Conservation (phyloP, 2,113 vertebrate genomes). For the Diphyllodes magnificus region DNA sequence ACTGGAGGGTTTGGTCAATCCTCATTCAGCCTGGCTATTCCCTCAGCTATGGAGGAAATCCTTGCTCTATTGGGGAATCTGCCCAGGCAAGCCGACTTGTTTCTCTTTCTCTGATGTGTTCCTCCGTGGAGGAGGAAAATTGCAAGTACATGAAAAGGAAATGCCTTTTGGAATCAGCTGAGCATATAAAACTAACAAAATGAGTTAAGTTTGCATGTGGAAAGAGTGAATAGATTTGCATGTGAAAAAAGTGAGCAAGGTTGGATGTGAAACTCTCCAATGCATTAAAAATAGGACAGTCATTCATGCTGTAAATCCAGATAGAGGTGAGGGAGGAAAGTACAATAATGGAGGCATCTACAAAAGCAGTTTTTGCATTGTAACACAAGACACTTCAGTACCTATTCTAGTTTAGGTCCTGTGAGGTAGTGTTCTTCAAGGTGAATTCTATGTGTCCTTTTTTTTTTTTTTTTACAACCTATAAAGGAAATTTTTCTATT, state of each 20-base stretch:
- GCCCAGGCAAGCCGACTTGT: neutral
- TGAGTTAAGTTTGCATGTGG: accelerated
- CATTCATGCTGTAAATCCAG: neutral
- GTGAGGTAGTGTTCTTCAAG: neutral
- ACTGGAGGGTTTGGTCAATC: neutral
- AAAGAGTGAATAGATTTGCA: neutral
- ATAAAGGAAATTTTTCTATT: neutral
- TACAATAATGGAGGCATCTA: neutral
- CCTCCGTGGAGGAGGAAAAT: neutral
- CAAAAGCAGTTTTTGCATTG: neutral
- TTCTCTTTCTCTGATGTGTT: neutral
- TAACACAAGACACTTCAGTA: neutral
- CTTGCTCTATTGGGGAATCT: neutral
- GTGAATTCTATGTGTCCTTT: neutral
- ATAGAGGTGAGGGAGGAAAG: neutral
- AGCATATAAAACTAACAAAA: neutral
- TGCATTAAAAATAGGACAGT: neutral
- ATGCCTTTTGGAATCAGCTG: neutral
- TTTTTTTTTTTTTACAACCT: neutral
- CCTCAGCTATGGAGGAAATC: neutral
- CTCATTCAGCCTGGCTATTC: neutral
- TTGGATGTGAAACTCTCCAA: neutral
- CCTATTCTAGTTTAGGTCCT: neutral
- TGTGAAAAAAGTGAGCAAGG: neutral
- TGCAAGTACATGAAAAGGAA: neutral